A percentile compares a stretch with the other conserved stretches of the same genome.
Evolutionary conservation across 2,113 vertebrate species (phyloP).

Genomic region (Lycocorax pyrrhopterus): DNA sequence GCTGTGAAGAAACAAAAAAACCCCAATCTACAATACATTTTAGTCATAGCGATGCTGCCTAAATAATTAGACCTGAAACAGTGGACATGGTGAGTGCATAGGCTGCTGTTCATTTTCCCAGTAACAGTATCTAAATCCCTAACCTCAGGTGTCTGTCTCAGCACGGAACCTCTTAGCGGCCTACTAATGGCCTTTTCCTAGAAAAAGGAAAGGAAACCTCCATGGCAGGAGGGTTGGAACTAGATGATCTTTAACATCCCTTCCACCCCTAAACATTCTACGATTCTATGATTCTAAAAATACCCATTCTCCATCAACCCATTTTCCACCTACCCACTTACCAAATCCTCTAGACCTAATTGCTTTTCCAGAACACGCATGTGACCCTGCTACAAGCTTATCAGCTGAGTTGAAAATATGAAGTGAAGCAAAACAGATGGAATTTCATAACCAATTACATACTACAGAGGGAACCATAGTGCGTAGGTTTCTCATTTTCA

Average conservation of each 20-base stretch:
- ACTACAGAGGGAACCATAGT: not conserved
- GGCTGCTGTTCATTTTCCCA: not conserved
- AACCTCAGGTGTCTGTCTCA: not conserved
- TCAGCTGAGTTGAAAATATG: not conserved
- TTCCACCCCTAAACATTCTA: not conserved
- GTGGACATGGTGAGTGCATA: not conserved
- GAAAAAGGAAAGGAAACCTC: too few species aligned
- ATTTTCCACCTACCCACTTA: not conserved
- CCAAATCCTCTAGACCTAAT: not conserved
- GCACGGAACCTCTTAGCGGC: not conserved
- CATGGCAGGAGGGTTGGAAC: not conserved
- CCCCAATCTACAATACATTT: not conserved
- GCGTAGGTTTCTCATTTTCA: not conserved
- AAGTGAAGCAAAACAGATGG: constrained; percentile 48
- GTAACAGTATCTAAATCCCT: not conserved
- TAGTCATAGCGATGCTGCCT: not conserved
- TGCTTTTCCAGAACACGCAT: not conserved
- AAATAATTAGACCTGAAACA: not conserved
- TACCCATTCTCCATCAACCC: not conserved
- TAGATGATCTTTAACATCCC: not conserved
- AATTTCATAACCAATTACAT: constrained; percentile 50
- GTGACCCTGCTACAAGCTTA: not conserved
- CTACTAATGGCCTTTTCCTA: not conserved
- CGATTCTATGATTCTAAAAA: not conserved
- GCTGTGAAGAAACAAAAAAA: not conserved